Evolutionary conservation across 2,797 vertebrate species (phyloP).

Genomic region (Thalassophryne amazonica): DNA sequence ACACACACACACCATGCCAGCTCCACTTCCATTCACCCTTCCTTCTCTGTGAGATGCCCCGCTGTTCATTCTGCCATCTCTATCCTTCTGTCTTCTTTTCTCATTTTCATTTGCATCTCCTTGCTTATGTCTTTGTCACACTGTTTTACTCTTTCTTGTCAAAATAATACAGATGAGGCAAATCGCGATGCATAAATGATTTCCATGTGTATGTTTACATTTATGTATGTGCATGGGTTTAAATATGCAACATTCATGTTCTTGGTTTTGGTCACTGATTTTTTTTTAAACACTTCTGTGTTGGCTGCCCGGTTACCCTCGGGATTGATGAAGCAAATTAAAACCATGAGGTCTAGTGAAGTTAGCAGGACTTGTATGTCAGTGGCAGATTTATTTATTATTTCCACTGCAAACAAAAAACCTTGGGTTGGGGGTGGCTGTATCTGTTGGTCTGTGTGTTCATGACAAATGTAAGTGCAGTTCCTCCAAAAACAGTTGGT

Average conservation of each 20-base stretch:
- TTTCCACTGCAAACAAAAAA: no score
- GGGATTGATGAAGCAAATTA: no score
- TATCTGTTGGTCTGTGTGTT: no score
- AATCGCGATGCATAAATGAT: no score
- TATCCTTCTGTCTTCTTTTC: constrained; percentile 17
- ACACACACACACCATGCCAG: constrained; percentile 34
- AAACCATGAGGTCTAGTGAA: no score
- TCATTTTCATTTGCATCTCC: constrained; percentile 22
- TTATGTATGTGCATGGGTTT: background rate
- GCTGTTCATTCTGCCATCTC: constrained; percentile 36
- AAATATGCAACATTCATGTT: constrained; percentile 14
- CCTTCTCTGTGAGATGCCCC: constrained; percentile 37
- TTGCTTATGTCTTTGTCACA: background rate
- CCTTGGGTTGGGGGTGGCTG: no score
- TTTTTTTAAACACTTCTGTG: constrained; percentile 3
- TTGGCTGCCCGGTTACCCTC: background rate
- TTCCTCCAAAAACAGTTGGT: no score
- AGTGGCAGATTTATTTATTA: no score
- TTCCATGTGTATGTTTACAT: background rate
- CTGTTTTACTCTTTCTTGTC: constrained; percentile 1
- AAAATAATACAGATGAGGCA: no score
- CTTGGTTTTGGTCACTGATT: constrained; percentile 23
- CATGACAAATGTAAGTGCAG: no score
- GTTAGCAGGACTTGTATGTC: no score
- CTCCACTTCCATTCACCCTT: constrained; percentile 57